Evolutionary conservation across 2,113 vertebrate species (phyloP).

Genomic region (Parus major): DNA sequence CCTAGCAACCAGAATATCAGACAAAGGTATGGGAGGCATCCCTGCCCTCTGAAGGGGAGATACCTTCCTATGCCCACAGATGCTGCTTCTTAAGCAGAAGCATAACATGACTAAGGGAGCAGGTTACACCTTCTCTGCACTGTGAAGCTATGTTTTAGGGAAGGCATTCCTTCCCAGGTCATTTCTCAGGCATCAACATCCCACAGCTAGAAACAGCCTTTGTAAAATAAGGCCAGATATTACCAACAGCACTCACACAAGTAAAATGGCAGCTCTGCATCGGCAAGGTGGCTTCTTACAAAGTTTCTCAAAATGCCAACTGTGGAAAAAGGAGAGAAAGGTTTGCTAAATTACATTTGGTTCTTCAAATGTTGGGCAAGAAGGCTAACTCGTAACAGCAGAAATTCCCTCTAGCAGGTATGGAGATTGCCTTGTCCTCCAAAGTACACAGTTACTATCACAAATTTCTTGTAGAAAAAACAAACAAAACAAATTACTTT

Average conservation of each 20-base stretch:
- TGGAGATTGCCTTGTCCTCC: not conserved
- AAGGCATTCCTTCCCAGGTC: not conserved
- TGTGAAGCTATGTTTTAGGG: not conserved
- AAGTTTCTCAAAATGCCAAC: conserved; percentile 85
- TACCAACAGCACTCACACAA: conserved; percentile 83
- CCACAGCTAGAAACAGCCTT: not conserved
- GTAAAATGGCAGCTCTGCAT: conserved; percentile 83
- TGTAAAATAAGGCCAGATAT: not conserved
- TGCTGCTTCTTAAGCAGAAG: not conserved
- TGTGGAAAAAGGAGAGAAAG: conserved; percentile 61
- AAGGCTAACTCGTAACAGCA: not conserved
- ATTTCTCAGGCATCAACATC: not conserved
- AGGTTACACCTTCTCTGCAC: not conserved
- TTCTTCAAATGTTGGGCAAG: not conserved
- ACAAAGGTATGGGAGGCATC: not conserved
- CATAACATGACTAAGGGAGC: not conserved
- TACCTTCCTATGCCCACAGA: not conserved
- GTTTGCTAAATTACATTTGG: not conserved
- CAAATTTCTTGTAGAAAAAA: not conserved
- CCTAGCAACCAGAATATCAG: conserved; percentile 6
- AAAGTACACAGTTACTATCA: not conserved
- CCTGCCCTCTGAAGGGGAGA: not conserved
- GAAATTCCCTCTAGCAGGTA: not conserved
- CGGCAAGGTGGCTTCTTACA: conserved; percentile 83
- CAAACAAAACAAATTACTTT: not conserved